These are phyloP conservation scores for Pyxicephalus adspersus DNA, from an alignment of 2,113 vertebrate species.

Conservation along the genomic window DNA sequence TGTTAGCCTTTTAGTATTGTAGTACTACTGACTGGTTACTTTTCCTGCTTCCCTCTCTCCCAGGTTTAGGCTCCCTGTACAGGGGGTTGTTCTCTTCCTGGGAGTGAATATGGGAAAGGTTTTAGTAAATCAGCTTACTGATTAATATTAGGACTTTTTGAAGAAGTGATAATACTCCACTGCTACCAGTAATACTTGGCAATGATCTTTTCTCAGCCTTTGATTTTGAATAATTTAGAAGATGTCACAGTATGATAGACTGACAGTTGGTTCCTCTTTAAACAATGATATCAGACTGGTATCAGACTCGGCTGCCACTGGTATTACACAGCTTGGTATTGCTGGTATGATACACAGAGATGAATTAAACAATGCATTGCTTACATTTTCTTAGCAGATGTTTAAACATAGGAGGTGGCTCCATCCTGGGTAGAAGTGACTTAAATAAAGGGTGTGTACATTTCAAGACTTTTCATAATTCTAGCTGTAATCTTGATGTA, in stretches of 20 bases:
- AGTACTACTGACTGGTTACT: too few species aligned
- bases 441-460: constrained; percentile 19
- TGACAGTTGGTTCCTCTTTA: neutral
- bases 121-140: too few species aligned
- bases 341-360: constrained; percentile 29
- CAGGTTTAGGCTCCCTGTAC: too few species aligned
- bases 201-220: neutral
- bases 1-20: too few species aligned
- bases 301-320: too few species aligned
- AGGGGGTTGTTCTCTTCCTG: too few species aligned
- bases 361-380: constrained; percentile 25
- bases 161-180: too few species aligned
- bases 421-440: constrained; percentile 11
- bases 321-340: constrained; percentile 10
- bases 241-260: constrained; percentile 14
- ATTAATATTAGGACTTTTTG: too few species aligned
- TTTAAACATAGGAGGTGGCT: constrained; percentile 32
- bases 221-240: neutral
- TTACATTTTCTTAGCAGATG: constrained; percentile 43
- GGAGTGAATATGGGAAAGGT: too few species aligned
- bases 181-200: neutral
- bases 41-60: too few species aligned
- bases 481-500: neutral
- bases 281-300: neutral
- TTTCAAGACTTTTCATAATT: neutral